Base-by-base conservation (phyloP, 2,113 vertebrate species). In the Boleophthalmus pectinirostris region DNA sequence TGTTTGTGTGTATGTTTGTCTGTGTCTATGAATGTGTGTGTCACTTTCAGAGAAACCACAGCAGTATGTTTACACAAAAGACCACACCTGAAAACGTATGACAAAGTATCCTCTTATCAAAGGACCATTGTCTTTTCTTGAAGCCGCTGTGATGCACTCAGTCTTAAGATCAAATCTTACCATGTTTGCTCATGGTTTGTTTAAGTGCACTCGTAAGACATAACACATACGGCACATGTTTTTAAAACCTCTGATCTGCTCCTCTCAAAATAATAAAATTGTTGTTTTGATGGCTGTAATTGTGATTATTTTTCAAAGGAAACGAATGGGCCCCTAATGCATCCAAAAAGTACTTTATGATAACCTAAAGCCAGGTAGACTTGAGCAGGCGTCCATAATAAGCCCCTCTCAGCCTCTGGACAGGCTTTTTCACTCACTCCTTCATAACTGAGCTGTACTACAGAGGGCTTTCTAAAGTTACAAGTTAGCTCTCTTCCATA, bases 1-100 rank as follows among this genome's bases (percentile, higher is more conserved):
- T 88, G 86, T 89, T 88, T 86, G 77, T 78, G 74, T 84, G 77
- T 77, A 53, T 84, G 80, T 78, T 56, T 79, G 53, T 74, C 66
- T 63, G 5, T 56, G n/a, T 33, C 51, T 68, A 4, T 66, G 51
- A 65, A 45, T 70, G 49, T 80, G 68, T 46, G 24, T 70, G 23
- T 70, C n/a, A 60, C 1, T 43, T 77, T 79, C 77, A 84, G 80
- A 83, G 29, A 60, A 69, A 72, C 69, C 64, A 38, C 70, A 69
- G 72, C n/a, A 47, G 72, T 58, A 75, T 68, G 63, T 84, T 77
- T 38, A 69, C 68, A 68, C 74, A 77, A 61, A 63, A 75, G 60
- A 46, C 43, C 2, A 5, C 74, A 47, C 35, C 64, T 81, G 85
- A 83, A 66, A 86, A 81, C 72, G 67, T 75, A 67, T 75, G 74